Conservation (phyloP, 2,113 vertebrate genomes). For the Elephantulus edwardii region DNA sequence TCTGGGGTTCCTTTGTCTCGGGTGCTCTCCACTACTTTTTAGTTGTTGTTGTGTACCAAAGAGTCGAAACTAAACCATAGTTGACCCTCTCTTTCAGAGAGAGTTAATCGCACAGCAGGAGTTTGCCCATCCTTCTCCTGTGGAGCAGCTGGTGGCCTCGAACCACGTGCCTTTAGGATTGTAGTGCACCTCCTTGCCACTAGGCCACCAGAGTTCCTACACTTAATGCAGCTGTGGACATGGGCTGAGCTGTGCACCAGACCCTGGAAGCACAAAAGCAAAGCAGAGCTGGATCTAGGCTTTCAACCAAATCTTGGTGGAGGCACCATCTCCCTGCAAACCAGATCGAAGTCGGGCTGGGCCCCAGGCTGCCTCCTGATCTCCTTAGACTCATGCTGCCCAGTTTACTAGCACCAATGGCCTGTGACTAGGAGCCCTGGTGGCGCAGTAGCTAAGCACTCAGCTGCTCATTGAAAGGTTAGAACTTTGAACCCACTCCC, state of each 20-base stretch:
- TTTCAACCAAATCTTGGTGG: too few relatives aligned
- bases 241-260: neutral
- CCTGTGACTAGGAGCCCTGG: too few relatives aligned
- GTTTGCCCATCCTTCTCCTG: too few relatives aligned
- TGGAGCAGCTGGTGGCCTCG: too few relatives aligned
- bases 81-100: too few relatives aligned
- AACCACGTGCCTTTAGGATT: too few relatives aligned
- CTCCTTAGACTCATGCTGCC: neutral
- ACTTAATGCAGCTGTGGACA: neutral
- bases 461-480: neutral
- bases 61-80: too few relatives aligned
- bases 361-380: neutral
- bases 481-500: neutral
- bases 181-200: too few relatives aligned
- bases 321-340: neutral
- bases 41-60: too few relatives aligned
- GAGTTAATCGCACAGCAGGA: too few relatives aligned
- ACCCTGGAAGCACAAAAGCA: neutral
- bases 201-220: too few relatives aligned
- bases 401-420: neutral
- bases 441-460: neutral
- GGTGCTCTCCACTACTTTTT: too few relatives aligned
- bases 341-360: neutral
- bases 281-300: neutral
- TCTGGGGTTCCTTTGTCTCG: neutral